Percentiles rank a stretch among this genome's conserved stretches.
Evolutionary conservation across 2,797 vertebrate genomes (phyloP).

Genomic region (Phoxinus dragarum): DNA sequence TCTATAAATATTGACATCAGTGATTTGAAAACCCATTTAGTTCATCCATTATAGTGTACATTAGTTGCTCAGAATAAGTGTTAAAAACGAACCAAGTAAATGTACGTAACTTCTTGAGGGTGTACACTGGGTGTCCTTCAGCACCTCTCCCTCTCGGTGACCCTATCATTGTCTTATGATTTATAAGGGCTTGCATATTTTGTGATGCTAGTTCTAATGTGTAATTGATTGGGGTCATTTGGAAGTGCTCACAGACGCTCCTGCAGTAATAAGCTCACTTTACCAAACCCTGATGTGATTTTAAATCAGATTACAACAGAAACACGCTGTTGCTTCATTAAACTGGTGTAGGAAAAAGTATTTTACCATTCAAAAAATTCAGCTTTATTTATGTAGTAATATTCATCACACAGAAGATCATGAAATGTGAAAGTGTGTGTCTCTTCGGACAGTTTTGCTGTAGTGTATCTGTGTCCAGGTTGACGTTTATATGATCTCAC

Average conservation of each 20-base stretch:
- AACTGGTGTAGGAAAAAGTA: background rate
- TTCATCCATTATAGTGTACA: background rate
- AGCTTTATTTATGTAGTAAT: background rate
- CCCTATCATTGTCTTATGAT: slow-evolving; percentile 44
- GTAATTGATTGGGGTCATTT: slow-evolving; percentile 56
- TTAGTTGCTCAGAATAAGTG: background rate
- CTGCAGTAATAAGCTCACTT: slow-evolving; percentile 34
- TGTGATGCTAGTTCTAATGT: slow-evolving; percentile 37
- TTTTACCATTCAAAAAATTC: background rate
- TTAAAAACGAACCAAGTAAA: background rate
- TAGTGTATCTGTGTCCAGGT: background rate
- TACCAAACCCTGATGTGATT: slow-evolving; percentile 11
- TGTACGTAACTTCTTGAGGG: background rate
- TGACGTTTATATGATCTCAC: slow-evolving; percentile 3
- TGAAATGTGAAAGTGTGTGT: background rate
- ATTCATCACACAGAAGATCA: background rate
- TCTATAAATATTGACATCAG: background rate
- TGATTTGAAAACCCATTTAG: background rate
- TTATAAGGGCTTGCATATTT: slow-evolving; percentile 45
- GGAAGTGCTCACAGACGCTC: slow-evolving; percentile 25
- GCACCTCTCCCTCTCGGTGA: background rate
- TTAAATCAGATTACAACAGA: background rate
- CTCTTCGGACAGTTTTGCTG: background rate
- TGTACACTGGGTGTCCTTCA: slow-evolving; percentile 17
- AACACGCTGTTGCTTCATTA: background rate